A percentile compares a stretch with the other conserved stretches of the same genome.
Evolutionary conservation across 1,140 invertebrate species (phyloP).

Genomic region (Pseudoatta argentina): DNA sequence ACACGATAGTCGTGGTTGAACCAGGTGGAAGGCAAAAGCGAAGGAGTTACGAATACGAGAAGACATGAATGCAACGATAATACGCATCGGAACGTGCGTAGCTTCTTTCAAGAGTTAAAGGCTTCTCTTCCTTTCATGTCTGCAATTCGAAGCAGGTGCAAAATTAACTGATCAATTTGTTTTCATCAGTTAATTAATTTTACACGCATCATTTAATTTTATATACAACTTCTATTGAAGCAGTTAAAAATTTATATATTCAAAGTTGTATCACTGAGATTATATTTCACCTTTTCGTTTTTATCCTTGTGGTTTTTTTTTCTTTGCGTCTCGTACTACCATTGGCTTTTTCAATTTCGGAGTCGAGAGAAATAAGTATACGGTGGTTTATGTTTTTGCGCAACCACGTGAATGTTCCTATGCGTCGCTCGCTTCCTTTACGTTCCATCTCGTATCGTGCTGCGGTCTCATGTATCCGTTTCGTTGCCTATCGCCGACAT

Average conservation of each 20-base stretch:
- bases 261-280: background rate
- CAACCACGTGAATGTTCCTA: slow-evolving; percentile 9
- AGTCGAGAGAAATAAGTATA: background rate
- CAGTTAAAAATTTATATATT: background rate
- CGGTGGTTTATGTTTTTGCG: slow-evolving; percentile 49
- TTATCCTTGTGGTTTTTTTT: background rate
- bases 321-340: background rate
- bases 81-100: background rate
- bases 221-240: background rate
- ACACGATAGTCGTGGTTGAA: slow-evolving; percentile 31
- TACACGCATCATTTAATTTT: background rate
- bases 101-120: background rate
- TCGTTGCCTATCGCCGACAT: slow-evolving; percentile 42
- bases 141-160: background rate
- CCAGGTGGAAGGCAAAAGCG: background rate
- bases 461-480: slow-evolving; percentile 56
- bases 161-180: background rate
- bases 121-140: background rate
- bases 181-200: background rate
- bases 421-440: background rate
- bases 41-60: background rate
- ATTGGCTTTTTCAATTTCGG: slow-evolving; percentile 30
- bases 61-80: background rate
- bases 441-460: slow-evolving; percentile 28
- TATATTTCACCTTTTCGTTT: background rate